A percentile compares a stretch with the other conserved stretches of the same genome.
phyloP scores from a whole-genome alignment of 2,113 vertebrate genomes.

The Sardina pilchardus region DNA sequence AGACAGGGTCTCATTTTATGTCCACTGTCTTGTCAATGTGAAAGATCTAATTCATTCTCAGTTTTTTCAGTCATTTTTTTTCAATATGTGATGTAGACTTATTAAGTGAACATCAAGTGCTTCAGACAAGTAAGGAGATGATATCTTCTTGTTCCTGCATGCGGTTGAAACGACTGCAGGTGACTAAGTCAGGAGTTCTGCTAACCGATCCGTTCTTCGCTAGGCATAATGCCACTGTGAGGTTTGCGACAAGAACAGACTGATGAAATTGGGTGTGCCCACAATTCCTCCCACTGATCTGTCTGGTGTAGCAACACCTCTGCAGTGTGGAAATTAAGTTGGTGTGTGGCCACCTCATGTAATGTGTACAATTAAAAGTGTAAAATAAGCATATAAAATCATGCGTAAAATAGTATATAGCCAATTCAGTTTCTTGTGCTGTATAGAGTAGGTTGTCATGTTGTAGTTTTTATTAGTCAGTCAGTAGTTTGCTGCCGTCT shows the following conservation, averaged over 20 bases:
- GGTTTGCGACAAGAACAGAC: neutral
- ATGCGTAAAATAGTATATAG: too few species aligned
- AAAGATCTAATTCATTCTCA: neutral
- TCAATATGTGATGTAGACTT: neutral
- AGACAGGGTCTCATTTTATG: neutral
- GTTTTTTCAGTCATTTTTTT: neutral
- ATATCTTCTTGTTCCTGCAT: too few species aligned
- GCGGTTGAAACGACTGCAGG: neutral
- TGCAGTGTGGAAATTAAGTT: constrained; percentile 12
- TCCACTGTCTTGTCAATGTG: neutral
- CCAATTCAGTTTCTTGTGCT: too few species aligned
- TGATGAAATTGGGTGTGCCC: neutral
- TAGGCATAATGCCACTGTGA: neutral
- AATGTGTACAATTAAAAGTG: too few species aligned
- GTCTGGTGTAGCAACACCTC: neutral
- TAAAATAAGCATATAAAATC: too few species aligned
- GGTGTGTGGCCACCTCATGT: neutral
- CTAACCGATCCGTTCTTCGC: neutral
- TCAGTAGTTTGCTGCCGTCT: neutral
- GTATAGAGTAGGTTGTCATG: too few species aligned
- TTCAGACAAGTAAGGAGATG: too few species aligned
- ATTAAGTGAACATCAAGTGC: neutral
- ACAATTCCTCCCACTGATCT: neutral
- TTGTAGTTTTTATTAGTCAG: neutral
- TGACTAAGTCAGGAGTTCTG: neutral